These are phyloP conservation scores for Bursaphelenchus okinawaensis DNA, from an alignment of 2,888 invertebrate species.

Conservation along the genomic window DNA sequence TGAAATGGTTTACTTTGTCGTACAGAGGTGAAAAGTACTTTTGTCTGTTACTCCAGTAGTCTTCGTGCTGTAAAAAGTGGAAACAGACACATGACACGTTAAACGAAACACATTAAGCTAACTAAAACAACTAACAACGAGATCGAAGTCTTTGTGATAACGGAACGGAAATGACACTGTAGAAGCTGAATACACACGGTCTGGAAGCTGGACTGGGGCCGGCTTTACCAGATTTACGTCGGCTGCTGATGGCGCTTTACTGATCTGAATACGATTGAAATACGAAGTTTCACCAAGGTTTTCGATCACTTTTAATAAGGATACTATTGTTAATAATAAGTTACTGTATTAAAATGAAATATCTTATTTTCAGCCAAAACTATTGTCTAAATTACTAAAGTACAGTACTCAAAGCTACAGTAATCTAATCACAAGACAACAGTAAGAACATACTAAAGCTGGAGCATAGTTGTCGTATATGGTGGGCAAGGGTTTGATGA, in stretches of 20 bases:
- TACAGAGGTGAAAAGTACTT: conserved; percentile 24
- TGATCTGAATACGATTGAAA: not conserved
- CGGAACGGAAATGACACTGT: not conserved
- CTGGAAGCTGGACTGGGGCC: not conserved
- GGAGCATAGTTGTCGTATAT: not conserved
- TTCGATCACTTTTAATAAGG: no score
- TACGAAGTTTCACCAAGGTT: no score
- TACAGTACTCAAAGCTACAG: no score
- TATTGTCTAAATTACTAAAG: no score
- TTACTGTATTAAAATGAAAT: no score
- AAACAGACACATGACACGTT: not conserved
- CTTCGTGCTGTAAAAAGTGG: conserved; percentile 15
- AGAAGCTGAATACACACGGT: not conserved
- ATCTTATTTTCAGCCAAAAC: no score
- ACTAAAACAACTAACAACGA: not conserved
- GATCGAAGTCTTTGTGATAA: not conserved
- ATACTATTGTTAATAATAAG: no score
- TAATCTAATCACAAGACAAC: no score
- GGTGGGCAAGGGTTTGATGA: not conserved
- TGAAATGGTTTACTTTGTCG: not conserved
- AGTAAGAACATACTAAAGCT: not conserved
- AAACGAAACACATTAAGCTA: no score
- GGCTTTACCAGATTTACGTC: not conserved
- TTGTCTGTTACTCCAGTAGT: conserved; percentile 25
- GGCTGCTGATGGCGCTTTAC: not conserved